Base-by-base conservation (phyloP, 2,888 invertebrate species). In the Vannuccia rotundouncinata region DNA sequence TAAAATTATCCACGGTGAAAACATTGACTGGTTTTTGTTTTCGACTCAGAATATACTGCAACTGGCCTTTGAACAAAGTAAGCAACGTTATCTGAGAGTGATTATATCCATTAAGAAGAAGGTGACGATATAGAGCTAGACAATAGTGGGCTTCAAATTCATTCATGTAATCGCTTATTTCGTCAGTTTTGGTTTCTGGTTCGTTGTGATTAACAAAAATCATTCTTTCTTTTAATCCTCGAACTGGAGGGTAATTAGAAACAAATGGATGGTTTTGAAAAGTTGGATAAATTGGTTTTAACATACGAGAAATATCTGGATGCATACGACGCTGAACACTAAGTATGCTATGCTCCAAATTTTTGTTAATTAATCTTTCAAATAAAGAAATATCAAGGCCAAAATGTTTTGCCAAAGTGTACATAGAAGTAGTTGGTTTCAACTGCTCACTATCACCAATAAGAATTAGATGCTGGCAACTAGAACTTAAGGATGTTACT, bases 1-100 rank as follows among this genome's bases (percentile, higher is more conserved):
- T 93, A 84, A 91, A 94, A 85, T 92, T 93, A 85, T 94, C 93
- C 0, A 93, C 91, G 0, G 91, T 91, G 0, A 91, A 90, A 29
- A 92, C 90, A 82, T 90, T 89, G 5, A 92, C 90, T 60, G 90
- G 89, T 45, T 77, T 77, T 25, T 27, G 10, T 17, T 45, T 45
- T 5, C 5, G 45, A 84, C 90, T 88, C 83, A 88, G 89, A 80
- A 92, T 88, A 59, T 90, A 88, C 79, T 84, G 83, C 77, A 81
- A 28, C 77, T 82, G 82, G 10, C 82, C 82, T 10, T 75, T 31
- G 76, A 82, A 82, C 78, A 82, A 74, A 13, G 82, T 82, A 17
- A 82, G 73, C 22, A 82, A 66, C 22, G 82, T 82, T 45, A 82
- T 82, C 75, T 75, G 60, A 0, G n/a, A 13, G 0, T 74, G 25